Conservation (phyloP, 23 tunicate genomes). For the Trididemnum nubilum region DNA sequence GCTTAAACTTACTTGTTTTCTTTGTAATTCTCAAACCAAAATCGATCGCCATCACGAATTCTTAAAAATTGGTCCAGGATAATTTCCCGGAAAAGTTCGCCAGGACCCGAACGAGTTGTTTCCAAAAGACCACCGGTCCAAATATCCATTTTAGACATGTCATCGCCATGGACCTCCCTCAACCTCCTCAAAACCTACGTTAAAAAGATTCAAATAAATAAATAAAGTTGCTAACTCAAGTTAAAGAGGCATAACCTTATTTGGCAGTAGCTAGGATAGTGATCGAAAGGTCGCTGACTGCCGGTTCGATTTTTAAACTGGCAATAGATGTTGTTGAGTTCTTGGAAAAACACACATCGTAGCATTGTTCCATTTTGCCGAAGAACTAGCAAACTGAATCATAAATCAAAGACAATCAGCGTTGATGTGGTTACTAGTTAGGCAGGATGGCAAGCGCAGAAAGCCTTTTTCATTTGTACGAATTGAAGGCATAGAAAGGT, state of each 20-base stretch:
- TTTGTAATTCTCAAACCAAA: conserved; percentile 77
- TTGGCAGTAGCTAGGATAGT: background rate
- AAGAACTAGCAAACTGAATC: too few relatives aligned
- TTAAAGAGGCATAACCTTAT: too few relatives aligned
- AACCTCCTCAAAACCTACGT: conserved; percentile 47
- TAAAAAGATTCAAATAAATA: background rate
- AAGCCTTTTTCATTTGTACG: too few relatives aligned
- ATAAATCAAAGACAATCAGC: too few relatives aligned
- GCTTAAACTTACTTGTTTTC: conserved; percentile 66
- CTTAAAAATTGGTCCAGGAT: conserved; percentile 71
- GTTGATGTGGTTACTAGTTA: too few relatives aligned
- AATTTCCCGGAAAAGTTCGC: conserved; percentile 64
- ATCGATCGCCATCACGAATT: conserved; percentile 83
- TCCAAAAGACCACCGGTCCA: conserved; percentile 90
- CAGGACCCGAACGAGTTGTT: conserved; percentile 57
- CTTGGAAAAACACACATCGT: too few relatives aligned
- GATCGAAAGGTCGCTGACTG: too few relatives aligned
- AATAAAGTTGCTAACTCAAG: background rate
- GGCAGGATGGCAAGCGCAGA: too few relatives aligned
- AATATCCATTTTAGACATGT: conserved; percentile 52
- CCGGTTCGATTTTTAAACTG: too few relatives aligned
- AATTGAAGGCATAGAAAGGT: too few relatives aligned
- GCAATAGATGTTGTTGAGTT: too few relatives aligned
- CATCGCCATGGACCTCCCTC: conserved; percentile 35
- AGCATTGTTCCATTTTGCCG: too few relatives aligned